A percentile compares a stretch with the other conserved stretches of the same genome.
phyloP scores from a whole-genome alignment of 2,113 vertebrate genomes.

The Zosterops borbonicus region DNA sequence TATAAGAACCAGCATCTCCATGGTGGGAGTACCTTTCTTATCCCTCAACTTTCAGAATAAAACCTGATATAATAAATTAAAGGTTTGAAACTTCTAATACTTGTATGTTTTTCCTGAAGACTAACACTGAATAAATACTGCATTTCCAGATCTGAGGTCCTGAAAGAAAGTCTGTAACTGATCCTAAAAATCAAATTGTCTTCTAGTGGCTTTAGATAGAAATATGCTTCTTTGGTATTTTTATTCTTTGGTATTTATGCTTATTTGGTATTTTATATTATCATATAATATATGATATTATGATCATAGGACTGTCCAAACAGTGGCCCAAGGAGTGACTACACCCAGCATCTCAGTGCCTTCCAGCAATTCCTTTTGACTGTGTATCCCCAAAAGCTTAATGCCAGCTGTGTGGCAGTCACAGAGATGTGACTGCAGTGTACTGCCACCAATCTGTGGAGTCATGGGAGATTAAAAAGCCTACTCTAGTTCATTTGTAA shows the following conservation, averaged over 20 bases:
- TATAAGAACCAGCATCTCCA: not conserved
- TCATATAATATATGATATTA: not conserved
- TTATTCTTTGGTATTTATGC: not conserved
- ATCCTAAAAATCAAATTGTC: not conserved
- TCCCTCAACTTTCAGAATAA: not conserved
- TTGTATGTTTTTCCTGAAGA: not conserved
- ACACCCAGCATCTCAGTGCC: not conserved
- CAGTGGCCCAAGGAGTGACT: not conserved
- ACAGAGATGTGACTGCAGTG: not conserved
- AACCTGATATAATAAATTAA: not conserved
- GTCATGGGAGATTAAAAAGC: constrained; percentile 7
- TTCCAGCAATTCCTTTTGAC: not conserved
- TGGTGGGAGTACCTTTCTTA: not conserved
- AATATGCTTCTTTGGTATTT: not conserved
- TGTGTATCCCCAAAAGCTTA: not conserved
- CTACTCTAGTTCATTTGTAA: constrained; percentile 10
- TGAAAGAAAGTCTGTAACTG: not conserved
- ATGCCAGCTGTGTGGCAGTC: not conserved
- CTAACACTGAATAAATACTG: not conserved
- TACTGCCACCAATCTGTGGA: not conserved
- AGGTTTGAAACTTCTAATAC: not conserved
- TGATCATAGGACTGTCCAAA: not conserved
- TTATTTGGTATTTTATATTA: not conserved
- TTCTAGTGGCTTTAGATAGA: not conserved
- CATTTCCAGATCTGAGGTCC: not conserved